These are phyloP conservation scores for Leptopilina syphax DNA, from an alignment of 2,888 invertebrate species.

Conservation along the genomic window DNA sequence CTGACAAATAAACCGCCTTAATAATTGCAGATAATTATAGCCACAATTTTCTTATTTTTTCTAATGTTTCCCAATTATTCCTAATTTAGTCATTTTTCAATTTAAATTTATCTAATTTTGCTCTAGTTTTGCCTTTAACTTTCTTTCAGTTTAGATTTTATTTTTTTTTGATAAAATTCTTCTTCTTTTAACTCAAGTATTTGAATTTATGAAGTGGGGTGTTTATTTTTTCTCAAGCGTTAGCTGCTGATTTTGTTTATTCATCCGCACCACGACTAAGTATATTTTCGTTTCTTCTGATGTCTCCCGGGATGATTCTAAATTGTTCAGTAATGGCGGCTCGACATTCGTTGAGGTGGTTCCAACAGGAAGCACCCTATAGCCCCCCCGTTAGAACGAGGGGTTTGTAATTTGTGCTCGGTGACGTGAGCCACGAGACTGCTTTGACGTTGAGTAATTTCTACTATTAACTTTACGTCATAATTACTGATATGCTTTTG, in stretches of 20 bases:
- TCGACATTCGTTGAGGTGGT: conserved; percentile 56
- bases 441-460: conserved; percentile 64
- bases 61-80: too few relatives aligned
- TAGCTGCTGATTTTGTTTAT: conserved; percentile 67
- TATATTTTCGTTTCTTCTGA: conserved; percentile 69
- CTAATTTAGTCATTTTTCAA: too few relatives aligned
- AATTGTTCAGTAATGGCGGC: conserved; percentile 69
- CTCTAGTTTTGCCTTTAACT: too few relatives aligned
- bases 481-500: conserved; percentile 62
- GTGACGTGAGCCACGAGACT: conserved; percentile 63
- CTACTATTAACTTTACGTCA: conserved; percentile 63
- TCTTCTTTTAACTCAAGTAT: conserved; percentile 62
- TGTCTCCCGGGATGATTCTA: conserved; percentile 67
- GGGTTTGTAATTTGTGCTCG: conserved; percentile 67
- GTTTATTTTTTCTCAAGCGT: conserved; percentile 54
- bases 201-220: conserved; percentile 55
- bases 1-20: too few relatives aligned
- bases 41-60: too few relatives aligned
- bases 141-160: not conserved
- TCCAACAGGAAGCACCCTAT: conserved; percentile 49
- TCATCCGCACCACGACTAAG: conserved; percentile 61
- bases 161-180: conserved; percentile 8
- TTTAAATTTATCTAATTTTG: too few relatives aligned
- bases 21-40: too few relatives aligned
- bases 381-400: conserved; percentile 49